Base-by-base conservation (phyloP, 2,113 vertebrate species). In the Callionymus lyra region DNA sequence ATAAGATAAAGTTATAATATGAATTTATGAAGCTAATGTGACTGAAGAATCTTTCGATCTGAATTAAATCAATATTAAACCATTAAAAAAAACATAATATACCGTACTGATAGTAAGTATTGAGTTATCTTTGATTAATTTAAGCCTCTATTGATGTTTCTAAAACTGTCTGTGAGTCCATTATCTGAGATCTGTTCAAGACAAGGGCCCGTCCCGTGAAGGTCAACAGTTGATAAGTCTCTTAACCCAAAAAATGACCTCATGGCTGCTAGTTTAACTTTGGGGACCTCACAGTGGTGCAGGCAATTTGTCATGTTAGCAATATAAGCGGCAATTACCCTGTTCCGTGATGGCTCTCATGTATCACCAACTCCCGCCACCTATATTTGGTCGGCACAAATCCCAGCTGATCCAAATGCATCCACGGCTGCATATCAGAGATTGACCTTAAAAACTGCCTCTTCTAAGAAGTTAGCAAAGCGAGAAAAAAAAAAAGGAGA, bases 301-400 rank as follows among this genome's bases (percentile, higher is more conserved):
- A 78, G 47, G 79, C 66, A 69, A 83, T 81, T 84, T 79, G 69
- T 82, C 77, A 77, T 65, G 37, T 65, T 69, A 50, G 41, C 63
- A 55, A 70, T 19, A 59, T 77, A 75, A 70, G 63, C 56, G 4
- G 61, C 74, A 82, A 80, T 83, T 82, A 75, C 69, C 71, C 65
- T 18, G 60, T 41, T 63, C 76, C 65, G 63, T 69, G 76, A 66
- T 63, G 57, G 72, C 65, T 66, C 70, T 73, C 64, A 72, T 80
- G 78, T 72, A 76, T 81, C 79, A 77, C 70, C 80, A 71, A 72
- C 73, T 70, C 61, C 52, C 65, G 14, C 54, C 46, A 65, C 65
- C 56, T 70, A 53, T 69, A 65, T 54, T 47, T 52, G 76, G 67
- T 68, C 73, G 46, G 49, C 34, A 45, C 52, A 59, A 66, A 69